Evolutionary conservation across 2,113 vertebrate genomes (phyloP), one percentile per base, ranked within the genome.

Genomic region (Xiphias gladius): DNA sequence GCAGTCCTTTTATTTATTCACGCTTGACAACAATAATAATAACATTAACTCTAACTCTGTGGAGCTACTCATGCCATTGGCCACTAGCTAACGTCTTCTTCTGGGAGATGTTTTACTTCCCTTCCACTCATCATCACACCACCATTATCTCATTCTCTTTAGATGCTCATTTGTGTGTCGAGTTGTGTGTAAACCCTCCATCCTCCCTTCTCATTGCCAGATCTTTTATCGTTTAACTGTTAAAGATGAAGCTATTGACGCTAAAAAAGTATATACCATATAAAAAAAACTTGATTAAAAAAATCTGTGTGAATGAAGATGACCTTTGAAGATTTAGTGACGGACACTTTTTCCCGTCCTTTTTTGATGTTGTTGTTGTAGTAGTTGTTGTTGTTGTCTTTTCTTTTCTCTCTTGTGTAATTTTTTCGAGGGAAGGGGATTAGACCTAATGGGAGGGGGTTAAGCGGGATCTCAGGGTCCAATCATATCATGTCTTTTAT

Each of bases 1-100:
- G 96, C 95, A 91, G 95, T 96, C 7, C 16, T 96, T 97, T 97
- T 97, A 98, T 99, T 99, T 97, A 97, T 97, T 97, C 87, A 95
- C 85, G 83, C 94, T 96, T 96, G 91, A 86, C 74, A 91, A 93
- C 95, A 85, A 93, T 73, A 91, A 89, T 75, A 91, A 89, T 75
- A 94, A 90, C 93, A n/a, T n/a, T 79, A 80, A 80, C 58, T 80
- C 57, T 94, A 88, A 94, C 94, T 91, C 91, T 93, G 86, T 77
- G 79, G 83, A 87, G 86, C 90, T 87, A 85, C 86, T 91, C 88
- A 83, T 77, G 80, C 87, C 83, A 80, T 91, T 88, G 8, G 72
- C 78, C 82, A 69, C 62, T 76, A 84, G 83, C 82, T 83, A 32
- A 69, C 73, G 30, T 80, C 85, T 41, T 61, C 57, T 62, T 6